Conservation (phyloP, 2,888 invertebrate genomes). For the Liodrosophila aerea region DNA sequence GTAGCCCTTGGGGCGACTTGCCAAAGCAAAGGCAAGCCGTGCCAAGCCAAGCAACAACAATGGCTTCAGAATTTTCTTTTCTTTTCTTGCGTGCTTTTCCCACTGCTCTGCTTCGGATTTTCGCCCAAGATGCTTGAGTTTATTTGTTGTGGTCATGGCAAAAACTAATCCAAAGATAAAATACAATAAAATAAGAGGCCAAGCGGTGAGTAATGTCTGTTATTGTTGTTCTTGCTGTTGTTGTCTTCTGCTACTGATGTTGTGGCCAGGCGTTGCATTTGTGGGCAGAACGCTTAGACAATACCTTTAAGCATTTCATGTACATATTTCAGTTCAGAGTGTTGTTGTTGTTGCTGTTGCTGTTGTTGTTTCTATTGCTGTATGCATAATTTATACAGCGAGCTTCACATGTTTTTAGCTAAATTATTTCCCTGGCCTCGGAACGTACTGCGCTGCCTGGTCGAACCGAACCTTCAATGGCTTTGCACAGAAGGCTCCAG, state of each 20-base stretch:
- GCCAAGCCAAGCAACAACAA: constrained; percentile 46
- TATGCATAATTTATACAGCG: constrained; percentile 69
- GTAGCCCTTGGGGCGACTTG: constrained; percentile 54
- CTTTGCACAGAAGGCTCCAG: constrained; percentile 50
- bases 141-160: constrained; percentile 76
- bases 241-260: constrained; percentile 17
- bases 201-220: constrained; percentile 69
- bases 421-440: constrained; percentile 64
- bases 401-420: constrained; percentile 72
- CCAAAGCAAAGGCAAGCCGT: constrained; percentile 16
- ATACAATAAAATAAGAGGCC: constrained; percentile 76
- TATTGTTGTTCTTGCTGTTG: constrained; percentile 1
- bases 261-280: constrained; percentile 48
- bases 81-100: constrained; percentile 32
- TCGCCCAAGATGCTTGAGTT: constrained; percentile 67
- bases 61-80: constrained; percentile 45
- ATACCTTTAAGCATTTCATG: constrained; percentile 59
- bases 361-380: constrained; percentile 25
- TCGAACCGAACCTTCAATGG: constrained; percentile 37
- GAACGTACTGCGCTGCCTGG: constrained; percentile 55
- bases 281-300: constrained; percentile 68
- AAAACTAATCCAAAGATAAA: constrained; percentile 76
- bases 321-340: no score
- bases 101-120: constrained; percentile 40
- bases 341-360: constrained; percentile 31